These are phyloP conservation scores for Nudaria mundana DNA, from an alignment of 2,888 invertebrate species.

Conservation along the genomic window DNA sequence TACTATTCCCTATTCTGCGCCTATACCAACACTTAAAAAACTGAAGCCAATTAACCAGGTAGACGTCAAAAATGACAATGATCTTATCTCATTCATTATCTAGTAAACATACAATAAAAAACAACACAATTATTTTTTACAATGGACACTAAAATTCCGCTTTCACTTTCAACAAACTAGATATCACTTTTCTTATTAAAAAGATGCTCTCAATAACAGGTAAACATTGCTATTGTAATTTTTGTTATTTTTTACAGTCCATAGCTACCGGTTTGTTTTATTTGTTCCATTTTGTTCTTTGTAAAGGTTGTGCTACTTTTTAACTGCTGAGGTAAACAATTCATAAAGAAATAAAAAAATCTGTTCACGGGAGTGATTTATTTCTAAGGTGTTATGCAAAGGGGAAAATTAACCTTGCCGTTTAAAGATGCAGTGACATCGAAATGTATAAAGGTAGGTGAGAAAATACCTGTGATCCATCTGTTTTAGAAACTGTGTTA, in stretches of 20 bases:
- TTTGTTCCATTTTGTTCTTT: conserved; percentile 23
- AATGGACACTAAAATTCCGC: conserved; percentile 35
- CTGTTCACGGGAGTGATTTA: conserved; percentile 2
- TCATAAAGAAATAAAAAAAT: conserved; percentile 1
- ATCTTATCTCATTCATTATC: conserved; percentile 9
- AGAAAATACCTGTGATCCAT: too few relatives aligned
- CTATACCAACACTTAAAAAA: not conserved
- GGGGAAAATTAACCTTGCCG: not conserved
- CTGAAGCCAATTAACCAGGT: not conserved
- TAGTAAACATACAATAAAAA: conserved; percentile 24
- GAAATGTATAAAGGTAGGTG: too few relatives aligned
- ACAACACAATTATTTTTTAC: conserved; percentile 23
- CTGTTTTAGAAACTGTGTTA: too few relatives aligned
- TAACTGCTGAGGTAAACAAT: conserved; percentile 24
- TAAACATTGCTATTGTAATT: conserved; percentile 38
- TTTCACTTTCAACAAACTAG: conserved; percentile 68
- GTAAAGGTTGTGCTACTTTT: conserved; percentile 18
- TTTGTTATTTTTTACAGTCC: conserved; percentile 30
- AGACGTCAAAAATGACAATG: conserved; percentile 3
- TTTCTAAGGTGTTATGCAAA: not conserved
- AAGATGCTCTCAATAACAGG: conserved; percentile 45
- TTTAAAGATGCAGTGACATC: too few relatives aligned
- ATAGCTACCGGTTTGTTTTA: conserved; percentile 37
- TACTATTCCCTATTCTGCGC: too few relatives aligned
- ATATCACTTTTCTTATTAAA: conserved; percentile 63